These are phyloP conservation scores for Marasmarcha lunaedactyla DNA, from an alignment of 2,888 invertebrate genomes.

Conservation along the genomic window DNA sequence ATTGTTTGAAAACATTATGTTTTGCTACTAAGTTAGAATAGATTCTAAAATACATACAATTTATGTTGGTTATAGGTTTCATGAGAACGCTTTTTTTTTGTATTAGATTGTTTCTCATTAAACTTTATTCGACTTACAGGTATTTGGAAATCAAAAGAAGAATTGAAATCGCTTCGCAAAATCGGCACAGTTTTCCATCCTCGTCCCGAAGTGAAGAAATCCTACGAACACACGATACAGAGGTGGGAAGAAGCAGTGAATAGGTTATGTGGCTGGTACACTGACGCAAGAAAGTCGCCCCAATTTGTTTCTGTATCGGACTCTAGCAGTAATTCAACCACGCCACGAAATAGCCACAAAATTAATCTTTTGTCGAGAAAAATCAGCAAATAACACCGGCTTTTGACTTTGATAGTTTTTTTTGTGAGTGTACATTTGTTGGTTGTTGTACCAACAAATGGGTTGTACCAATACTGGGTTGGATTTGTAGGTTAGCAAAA, in stretches of 20 bases:
- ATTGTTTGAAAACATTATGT: no score
- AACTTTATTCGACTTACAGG: no score
- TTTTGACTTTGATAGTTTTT: slow-evolving; percentile 33
- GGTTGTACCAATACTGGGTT: no score
- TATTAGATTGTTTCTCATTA: no score
- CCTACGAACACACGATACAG: slow-evolving; percentile 39
- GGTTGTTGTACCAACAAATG: no score
- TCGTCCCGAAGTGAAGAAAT: slow-evolving; percentile 34
- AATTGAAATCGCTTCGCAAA: slow-evolving; percentile 71
- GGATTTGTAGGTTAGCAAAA: no score
- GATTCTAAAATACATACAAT: no score
- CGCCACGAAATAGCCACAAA: slow-evolving; percentile 33
- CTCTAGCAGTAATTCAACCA: slow-evolving; percentile 22
- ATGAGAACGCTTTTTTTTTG: no score
- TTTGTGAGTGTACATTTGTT: no score
- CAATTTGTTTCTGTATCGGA: slow-evolving; percentile 23
- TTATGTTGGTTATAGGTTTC: no score
- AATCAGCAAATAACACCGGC: slow-evolving; percentile 47
- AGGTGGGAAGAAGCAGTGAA: slow-evolving; percentile 72
- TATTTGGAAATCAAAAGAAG: slow-evolving; percentile 78
- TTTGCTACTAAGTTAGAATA: no score
- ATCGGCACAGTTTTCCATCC: slow-evolving; percentile 74
- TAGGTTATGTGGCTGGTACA: slow-evolving; percentile 71
- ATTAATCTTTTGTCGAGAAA: slow-evolving; percentile 20
- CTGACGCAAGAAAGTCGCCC: slow-evolving; percentile 16